phyloP scores from a whole-genome alignment of 2,797 vertebrate species.

The Emys orbicularis region DNA sequence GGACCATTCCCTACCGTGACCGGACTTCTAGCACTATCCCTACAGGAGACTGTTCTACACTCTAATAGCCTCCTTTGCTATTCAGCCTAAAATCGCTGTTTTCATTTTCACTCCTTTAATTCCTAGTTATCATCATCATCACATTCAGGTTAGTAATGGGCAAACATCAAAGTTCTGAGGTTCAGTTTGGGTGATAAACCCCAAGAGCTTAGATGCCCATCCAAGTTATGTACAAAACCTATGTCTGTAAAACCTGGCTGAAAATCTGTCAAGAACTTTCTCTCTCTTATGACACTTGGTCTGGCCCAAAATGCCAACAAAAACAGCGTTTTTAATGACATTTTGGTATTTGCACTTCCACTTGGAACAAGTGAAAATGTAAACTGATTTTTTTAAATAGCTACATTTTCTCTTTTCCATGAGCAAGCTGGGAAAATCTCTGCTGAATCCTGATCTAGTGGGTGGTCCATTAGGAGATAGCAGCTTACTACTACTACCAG shows the following conservation, averaged over 20 bases:
- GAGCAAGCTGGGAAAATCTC: rapidly evolving
- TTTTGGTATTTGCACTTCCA: slow-evolving; percentile 15
- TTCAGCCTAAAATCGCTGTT: neutral
- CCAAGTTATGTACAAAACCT: neutral
- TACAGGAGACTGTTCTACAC: neutral
- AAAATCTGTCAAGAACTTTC: neutral
- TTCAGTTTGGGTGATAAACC: neutral
- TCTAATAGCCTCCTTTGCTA: no score
- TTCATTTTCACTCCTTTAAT: neutral
- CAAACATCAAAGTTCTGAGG: neutral
- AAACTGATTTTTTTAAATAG: neutral
- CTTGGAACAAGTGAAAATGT: slow-evolving; percentile 39
- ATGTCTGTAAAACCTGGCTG: neutral
- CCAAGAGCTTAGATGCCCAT: neutral
- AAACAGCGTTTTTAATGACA: slow-evolving; percentile 26
- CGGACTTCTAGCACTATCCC: neutral
- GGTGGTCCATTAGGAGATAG: slow-evolving; percentile 32
- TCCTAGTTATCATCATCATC: neutral
- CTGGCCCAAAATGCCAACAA: neutral
- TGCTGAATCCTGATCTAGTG: neutral
- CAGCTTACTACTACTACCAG: neutral
- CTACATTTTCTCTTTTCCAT: slow-evolving; percentile 9
- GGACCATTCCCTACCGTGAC: neutral
- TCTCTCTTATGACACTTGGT: neutral
- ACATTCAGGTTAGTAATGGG: neutral